A percentile compares a stretch with the other conserved stretches of the same genome.
Evolutionary conservation across 2,888 invertebrate genomes (phyloP).

Genomic region (Spilosoma lubricipeda): DNA sequence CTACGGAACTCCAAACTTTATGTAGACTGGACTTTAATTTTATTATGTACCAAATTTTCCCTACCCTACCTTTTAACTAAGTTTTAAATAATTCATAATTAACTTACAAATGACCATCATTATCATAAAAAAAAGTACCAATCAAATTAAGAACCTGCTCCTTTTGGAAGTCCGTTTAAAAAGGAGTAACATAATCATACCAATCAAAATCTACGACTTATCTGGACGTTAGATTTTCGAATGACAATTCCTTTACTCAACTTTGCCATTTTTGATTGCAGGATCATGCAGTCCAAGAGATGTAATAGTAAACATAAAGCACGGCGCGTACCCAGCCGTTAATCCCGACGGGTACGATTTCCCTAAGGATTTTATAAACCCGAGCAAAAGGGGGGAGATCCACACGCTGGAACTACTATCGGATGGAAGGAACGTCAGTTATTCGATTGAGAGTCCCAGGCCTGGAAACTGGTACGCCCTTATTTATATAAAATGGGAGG

Average conservation of each 20-base stretch:
- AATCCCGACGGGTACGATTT: slow-evolving; percentile 93
- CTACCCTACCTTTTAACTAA: too few relatives aligned
- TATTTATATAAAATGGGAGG: slow-evolving; percentile 91
- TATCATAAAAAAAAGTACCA: too few relatives aligned
- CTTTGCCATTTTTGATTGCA: slow-evolving; percentile 49
- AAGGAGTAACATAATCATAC: too few relatives aligned
- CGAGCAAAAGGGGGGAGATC: slow-evolving; percentile 77
- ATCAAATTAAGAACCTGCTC: too few relatives aligned
- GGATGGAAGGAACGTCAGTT: slow-evolving; percentile 86
- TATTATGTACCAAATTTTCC: too few relatives aligned
- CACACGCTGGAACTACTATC: slow-evolving; percentile 87
- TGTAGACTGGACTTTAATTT: too few relatives aligned
- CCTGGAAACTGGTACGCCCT: slow-evolving; percentile 93
- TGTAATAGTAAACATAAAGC: slow-evolving; percentile 90
- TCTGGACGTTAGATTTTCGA: background rate
- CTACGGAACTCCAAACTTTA: too few relatives aligned
- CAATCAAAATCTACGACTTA: background rate
- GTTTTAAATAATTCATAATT: too few relatives aligned
- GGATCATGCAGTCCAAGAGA: slow-evolving; percentile 88
- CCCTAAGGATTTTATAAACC: slow-evolving; percentile 88
- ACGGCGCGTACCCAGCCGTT: slow-evolving; percentile 93
- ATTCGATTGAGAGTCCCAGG: slow-evolving; percentile 88
- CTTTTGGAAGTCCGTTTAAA: too few relatives aligned
- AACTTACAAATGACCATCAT: too few relatives aligned
- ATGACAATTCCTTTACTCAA: background rate